phyloP scores from a whole-genome alignment of 2,113 vertebrate species.

The Gymnogyps californianus region DNA sequence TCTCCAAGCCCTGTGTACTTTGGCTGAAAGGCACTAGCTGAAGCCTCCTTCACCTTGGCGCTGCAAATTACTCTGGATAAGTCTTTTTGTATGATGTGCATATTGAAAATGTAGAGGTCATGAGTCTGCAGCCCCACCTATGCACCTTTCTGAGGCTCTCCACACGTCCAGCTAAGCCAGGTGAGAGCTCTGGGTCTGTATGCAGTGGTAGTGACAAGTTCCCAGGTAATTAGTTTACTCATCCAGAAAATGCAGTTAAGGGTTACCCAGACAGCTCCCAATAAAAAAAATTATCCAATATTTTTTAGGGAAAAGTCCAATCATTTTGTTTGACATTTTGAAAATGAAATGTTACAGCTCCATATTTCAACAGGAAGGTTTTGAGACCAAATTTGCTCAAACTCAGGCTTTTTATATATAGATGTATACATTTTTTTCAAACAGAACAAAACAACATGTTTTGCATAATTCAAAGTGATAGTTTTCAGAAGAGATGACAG shows the following conservation, averaged over 20 bases:
- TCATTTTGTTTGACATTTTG: constrained; percentile 2
- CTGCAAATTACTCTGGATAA: neutral
- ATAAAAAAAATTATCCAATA: neutral
- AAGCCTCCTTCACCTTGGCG: neutral
- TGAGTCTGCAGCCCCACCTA: neutral
- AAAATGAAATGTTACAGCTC: constrained; percentile 17
- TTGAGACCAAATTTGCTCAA: constrained; percentile 6
- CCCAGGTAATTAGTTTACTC: neutral
- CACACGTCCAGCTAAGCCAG: neutral
- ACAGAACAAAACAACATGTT: constrained; percentile 21
- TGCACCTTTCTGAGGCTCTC: neutral
- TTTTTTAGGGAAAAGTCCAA: neutral
- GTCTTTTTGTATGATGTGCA: neutral
- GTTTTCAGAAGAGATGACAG: constrained; percentile 38
- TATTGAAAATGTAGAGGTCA: neutral
- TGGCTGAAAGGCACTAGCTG: neutral
- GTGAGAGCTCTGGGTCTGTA: neutral
- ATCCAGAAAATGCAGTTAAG: neutral
- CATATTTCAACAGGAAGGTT: neutral
- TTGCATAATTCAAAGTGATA: constrained; percentile 48
- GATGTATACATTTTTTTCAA: neutral
- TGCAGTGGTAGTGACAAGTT: neutral
- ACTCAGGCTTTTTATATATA: constrained; percentile 23
- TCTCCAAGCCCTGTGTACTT: neutral
- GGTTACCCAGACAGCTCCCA: neutral